Base-by-base conservation (phyloP, 2,888 invertebrate genomes). In the Dioctria linearis region DNA sequence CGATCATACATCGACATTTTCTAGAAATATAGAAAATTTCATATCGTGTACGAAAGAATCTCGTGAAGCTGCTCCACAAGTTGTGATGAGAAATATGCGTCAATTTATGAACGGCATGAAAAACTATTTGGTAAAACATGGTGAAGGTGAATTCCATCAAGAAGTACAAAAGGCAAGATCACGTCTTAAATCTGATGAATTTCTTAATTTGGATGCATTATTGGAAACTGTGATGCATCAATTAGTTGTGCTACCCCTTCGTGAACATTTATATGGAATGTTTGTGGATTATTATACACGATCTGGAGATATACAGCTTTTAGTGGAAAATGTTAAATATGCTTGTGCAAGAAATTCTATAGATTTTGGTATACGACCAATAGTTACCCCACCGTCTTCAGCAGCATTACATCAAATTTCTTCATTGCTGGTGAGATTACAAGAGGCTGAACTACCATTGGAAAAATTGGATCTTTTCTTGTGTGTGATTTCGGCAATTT, bases 41-140 rank as follows among this genome's bases (percentile, higher is more conserved):
- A 96, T 98, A 82, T 93, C 95, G 75, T 98, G 98, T 88, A 98
- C 98, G 6, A 92, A 94, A 84, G 97, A 98, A 86, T 96, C 96
- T 11, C 94, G 95, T 83, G 97, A 98, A 87, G 93, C 93, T 43
- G 95, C 94, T 85, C 97, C 97, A 0, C 95, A 95, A 88, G 91
- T 96, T 80, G 95, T 95, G 83, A 95, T 96, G 95, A 91, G 95
- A 82, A 96, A 96, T 86, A 95, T 98, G 91, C 92, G 98, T 1
- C 98, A 98, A 88, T 99, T 98, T 87, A 98, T 98, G 96, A 98
- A 96, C 13, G 98, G 98, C 80, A 98, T 99, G 94, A 98, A 98
- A 89, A 99, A 99, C 89, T 99, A 98, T 89, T 91, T 98, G 82
- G 96, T 98, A 49, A 98, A 98, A 86, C 97, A 98, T 85, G 98